Conservation (phyloP, 2,797 vertebrate genomes). For the Urocyon cinereoargenteus region DNA sequence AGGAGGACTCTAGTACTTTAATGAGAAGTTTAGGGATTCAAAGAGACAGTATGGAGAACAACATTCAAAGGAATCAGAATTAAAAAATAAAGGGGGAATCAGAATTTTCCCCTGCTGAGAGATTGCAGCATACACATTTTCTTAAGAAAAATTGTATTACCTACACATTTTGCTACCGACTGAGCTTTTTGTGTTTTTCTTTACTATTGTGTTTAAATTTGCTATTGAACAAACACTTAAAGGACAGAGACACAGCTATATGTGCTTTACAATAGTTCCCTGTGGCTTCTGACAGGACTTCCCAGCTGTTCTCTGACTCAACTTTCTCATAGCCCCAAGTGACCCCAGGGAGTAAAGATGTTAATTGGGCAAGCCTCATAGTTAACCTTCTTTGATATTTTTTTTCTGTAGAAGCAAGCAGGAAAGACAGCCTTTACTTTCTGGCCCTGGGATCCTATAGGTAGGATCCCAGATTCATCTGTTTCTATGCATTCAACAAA, state of each 20-base stretch:
- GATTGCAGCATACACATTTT: not conserved
- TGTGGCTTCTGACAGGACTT: not conserved
- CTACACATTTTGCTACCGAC: not conserved
- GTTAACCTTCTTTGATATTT: not conserved
- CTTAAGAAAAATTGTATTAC: not conserved
- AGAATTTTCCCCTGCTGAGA: not conserved
- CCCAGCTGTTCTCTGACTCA: not conserved
- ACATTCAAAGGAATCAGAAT: not conserved
- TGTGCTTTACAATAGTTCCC: not conserved
- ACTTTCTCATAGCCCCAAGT: not conserved
- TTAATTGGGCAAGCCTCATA: not conserved
- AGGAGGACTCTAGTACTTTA: not conserved
- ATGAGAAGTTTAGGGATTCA: not conserved
- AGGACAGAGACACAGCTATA: not conserved
- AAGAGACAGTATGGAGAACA: not conserved
- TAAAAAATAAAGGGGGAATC: not conserved
- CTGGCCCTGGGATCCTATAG: not conserved
- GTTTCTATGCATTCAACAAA: not conserved
- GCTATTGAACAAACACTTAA: not conserved
- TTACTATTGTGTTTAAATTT: not conserved
- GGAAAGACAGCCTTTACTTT: not conserved
- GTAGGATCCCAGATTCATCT: not conserved
- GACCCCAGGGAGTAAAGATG: not conserved
- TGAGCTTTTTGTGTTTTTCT: not conserved
- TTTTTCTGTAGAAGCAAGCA: not conserved